Conservation (phyloP, 1,140 invertebrate genomes). For the Centruroides sculpturatus region DNA sequence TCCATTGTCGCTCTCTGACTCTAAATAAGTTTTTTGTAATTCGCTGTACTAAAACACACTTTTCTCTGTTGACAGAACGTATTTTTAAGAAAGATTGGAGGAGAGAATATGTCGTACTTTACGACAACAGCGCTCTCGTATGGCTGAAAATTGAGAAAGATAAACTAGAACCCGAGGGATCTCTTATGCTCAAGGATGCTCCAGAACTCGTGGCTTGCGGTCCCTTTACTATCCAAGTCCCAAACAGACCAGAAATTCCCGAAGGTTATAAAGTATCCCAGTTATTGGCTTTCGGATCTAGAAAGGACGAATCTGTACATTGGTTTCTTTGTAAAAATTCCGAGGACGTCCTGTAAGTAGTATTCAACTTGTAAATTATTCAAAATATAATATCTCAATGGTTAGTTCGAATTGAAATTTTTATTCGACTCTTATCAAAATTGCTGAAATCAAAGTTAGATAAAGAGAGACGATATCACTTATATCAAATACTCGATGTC, state of each 20-base stretch:
- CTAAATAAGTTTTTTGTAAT: no score
- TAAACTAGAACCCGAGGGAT: constrained; percentile 32
- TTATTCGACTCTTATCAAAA: no score
- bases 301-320: constrained; percentile 37
- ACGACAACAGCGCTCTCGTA: constrained; percentile 59
- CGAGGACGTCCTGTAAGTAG: constrained; percentile 44
- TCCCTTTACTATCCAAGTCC: constrained; percentile 53
- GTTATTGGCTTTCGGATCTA: constrained; percentile 52
- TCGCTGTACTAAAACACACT: no score
- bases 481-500: no score
- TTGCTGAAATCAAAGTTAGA: no score
- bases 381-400: no score
- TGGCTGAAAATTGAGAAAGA: constrained; percentile 51
- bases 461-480: no score
- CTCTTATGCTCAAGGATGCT: constrained; percentile 48
- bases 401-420: no score
- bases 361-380: no score
- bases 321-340: constrained; percentile 48
- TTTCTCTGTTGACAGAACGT: constrained; percentile 39
- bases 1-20: no score
- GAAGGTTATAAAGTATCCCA: constrained; percentile 45
- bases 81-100: constrained; percentile 60
- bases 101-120: constrained; percentile 61
- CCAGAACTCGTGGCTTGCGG: constrained; percentile 62
- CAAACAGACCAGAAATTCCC: constrained; percentile 48